Evolutionary conservation across 2,888 invertebrate genomes (phyloP).

Genomic region (Eretmocerus hayati): DNA sequence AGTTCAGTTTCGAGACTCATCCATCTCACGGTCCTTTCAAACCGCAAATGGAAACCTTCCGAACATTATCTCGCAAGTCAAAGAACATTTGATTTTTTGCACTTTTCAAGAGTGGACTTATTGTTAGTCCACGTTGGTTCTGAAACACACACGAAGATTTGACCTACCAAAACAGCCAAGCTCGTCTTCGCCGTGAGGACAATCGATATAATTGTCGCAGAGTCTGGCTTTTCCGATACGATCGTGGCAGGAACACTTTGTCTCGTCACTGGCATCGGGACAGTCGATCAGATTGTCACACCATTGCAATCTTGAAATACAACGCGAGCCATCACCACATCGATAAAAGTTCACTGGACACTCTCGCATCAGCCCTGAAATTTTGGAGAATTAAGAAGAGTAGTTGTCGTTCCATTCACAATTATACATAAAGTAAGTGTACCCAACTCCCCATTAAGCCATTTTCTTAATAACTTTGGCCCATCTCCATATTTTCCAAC

Average conservation of each 20-base stretch:
- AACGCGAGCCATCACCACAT: constrained; percentile 20
- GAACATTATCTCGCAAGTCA: too few species aligned
- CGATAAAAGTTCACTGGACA: constrained; percentile 6
- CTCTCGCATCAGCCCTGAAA: background rate
- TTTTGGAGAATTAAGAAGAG: too few species aligned
- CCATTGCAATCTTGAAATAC: constrained; percentile 46
- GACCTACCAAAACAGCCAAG: constrained; percentile 65
- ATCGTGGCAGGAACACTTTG: constrained; percentile 64
- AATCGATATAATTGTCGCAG: constrained; percentile 79
- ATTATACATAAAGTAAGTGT: too few species aligned
- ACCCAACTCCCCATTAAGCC: too few species aligned
- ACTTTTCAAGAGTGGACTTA: background rate
- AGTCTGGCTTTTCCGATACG: constrained; percentile 58
- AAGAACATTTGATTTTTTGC: too few species aligned
- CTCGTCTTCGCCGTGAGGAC: constrained; percentile 76
- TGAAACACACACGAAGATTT: background rate
- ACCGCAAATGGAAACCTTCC: too few species aligned
- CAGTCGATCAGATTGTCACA: constrained; percentile 73
- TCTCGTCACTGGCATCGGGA: constrained; percentile 71
- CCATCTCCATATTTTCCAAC: too few species aligned
- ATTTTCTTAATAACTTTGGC: too few species aligned
- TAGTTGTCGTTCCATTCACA: too few species aligned
- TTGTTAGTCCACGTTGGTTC: too few species aligned
- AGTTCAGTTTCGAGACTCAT: too few species aligned
- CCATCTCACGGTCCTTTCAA: too few species aligned